Evolutionary conservation across 2,888 invertebrate species (phyloP), one percentile per base, ranked within the genome.

Genomic region (Cephus nigrinus): DNA sequence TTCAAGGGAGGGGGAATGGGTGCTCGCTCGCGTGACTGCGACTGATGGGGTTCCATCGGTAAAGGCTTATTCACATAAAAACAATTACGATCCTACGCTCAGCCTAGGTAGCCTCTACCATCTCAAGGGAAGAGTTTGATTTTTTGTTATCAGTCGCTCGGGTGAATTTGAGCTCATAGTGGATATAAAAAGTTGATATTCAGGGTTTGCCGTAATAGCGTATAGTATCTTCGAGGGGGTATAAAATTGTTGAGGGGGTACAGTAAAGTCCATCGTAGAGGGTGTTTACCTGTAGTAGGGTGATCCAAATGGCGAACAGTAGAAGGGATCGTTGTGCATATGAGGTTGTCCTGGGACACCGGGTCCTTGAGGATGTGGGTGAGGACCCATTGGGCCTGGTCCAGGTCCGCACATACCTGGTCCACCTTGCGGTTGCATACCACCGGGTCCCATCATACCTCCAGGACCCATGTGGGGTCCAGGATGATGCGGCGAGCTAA

Each of bases 281-380:
- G 55, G 55, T 79, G 75, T 87, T 92, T 91, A 94, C 94, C 94
- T 94, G 92, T 93, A 93, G 87, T 93, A 93, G 30, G 93, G 93
- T 77, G 92, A 92, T 77, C 93, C 93, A 82, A 94, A 94, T 2
- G 94, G 94, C 73, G 93, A 93, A 84, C 93, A 93, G 90, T 93
- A 94, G 89, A 94, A 94, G 1, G 93, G 93, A 84, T 94, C 93
- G 84, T 92, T 92, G 88, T 93, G 93, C 86, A 93, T 90, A 83
- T 92, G 93, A 78, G 92, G 92, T 82, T 92, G 92, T 75, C 92
- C 92, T 76, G 90, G 92, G 77, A 89, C 89, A 75, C 88, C 89
- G 12, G 90, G 91, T 76, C 87, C 90, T 68, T 85, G 83, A 33
- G 71, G 84, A 78, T 91, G 91, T 4, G 86, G 83, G 72, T 83